A percentile compares a stretch with the other conserved stretches of the same genome.
Conservation (phyloP, 2,797 vertebrate genomes). For the Intellagama lesueurii region DNA sequence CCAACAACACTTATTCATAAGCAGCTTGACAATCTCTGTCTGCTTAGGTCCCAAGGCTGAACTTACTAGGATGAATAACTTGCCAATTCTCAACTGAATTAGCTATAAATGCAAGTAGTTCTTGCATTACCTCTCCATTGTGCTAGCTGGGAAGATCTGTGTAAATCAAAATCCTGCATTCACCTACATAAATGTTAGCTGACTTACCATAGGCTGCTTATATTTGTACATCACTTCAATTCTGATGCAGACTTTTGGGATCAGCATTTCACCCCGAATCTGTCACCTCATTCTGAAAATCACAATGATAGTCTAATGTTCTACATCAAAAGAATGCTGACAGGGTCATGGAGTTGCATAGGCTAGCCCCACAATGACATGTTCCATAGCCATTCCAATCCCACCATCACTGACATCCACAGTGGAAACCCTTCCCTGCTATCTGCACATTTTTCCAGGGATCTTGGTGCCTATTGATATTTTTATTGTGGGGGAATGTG, state of each 20-base stretch:
- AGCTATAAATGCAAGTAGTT: neutral
- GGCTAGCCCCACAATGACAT: neutral
- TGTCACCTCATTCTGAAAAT: neutral
- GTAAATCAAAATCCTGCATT: constrained; percentile 1
- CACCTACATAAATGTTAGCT: neutral
- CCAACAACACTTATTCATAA: neutral
- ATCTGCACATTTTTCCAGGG: neutral
- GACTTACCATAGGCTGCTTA: too few relatives aligned
- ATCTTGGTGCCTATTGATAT: neutral
- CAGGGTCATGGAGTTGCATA: neutral
- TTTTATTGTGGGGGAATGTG: too few relatives aligned
- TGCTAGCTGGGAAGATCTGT: constrained; percentile 4
- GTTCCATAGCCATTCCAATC: neutral
- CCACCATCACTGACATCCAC: neutral
- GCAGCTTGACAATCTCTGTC: constrained; percentile 4
- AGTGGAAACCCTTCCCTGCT: neutral
- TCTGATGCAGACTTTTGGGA: neutral
- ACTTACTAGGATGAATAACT: constrained; percentile 7
- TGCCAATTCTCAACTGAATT: neutral
- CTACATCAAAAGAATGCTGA: neutral
- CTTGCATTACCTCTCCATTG: neutral
- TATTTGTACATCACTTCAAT: too few relatives aligned
- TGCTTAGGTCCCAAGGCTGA: neutral
- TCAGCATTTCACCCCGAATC: neutral
- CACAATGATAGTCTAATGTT: neutral